These are phyloP conservation scores for Poecilia velifera DNA, from an alignment of 2,797 vertebrate species.

Conservation along the genomic window DNA sequence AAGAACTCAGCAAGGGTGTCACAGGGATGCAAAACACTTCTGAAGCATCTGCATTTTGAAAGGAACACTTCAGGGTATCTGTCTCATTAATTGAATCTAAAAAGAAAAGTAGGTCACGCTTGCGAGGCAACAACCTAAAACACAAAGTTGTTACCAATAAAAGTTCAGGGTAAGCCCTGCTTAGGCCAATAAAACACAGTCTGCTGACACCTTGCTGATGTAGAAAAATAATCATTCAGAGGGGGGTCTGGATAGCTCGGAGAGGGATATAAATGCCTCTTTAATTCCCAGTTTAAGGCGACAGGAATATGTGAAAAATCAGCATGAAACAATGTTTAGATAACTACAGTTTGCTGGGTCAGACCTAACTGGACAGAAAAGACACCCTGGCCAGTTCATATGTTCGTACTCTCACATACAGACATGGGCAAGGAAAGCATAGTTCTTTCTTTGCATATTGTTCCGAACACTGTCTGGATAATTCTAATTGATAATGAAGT, in stretches of 20 bases:
- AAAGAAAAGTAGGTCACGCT: conserved; percentile 6
- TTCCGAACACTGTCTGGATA: too few species aligned
- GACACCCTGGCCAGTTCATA: background rate
- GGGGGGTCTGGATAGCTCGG: background rate
- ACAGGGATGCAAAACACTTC: background rate
- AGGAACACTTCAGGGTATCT: conserved; percentile 2
- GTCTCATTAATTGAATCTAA: conserved; percentile 3
- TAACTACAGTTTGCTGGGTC: too few species aligned
- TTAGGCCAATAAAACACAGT: background rate
- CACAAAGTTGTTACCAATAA: background rate
- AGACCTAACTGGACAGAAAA: too few species aligned
- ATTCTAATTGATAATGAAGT: background rate
- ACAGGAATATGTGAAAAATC: too few species aligned
- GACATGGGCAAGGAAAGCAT: background rate
- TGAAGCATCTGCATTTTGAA: conserved; percentile 1
- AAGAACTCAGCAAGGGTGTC: background rate
- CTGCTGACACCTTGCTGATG: background rate
- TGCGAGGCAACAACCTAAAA: background rate
- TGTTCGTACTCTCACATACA: too few species aligned
- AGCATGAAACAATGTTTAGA: too few species aligned
- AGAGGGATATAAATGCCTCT: background rate
- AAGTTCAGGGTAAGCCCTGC: background rate
- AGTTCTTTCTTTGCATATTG: background rate
- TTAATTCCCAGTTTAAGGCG: background rate
- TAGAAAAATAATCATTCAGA: background rate